These are phyloP conservation scores for Erpetoichthys calabaricus DNA, from an alignment of 2,797 vertebrate genomes.

Conservation along the genomic window DNA sequence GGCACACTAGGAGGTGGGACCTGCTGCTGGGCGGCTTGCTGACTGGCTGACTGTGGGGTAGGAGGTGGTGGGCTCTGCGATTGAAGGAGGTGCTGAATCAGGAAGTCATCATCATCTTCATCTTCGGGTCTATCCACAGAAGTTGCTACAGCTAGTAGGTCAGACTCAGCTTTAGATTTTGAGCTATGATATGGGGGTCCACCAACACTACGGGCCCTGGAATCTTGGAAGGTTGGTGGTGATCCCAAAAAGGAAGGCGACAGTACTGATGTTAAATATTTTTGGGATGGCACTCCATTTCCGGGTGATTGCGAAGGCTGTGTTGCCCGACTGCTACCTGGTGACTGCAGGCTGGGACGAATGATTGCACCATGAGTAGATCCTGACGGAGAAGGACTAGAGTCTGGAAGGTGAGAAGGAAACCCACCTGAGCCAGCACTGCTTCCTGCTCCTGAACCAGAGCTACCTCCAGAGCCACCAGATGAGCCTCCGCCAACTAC, in stretches of 20 bases:
- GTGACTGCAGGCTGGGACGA: slow-evolving; percentile 75
- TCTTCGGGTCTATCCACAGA: slow-evolving; percentile 43
- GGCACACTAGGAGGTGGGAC: slow-evolving; percentile 37
- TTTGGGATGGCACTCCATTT: slow-evolving; percentile 41
- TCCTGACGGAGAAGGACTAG: slow-evolving; percentile 73
- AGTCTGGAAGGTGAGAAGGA: slow-evolving; percentile 56
- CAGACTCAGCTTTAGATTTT: slow-evolving; percentile 53
- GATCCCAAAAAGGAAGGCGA: slow-evolving; percentile 68
- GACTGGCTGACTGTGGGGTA: slow-evolving; percentile 17
- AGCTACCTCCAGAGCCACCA: slow-evolving; percentile 38
- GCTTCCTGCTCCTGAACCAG: slow-evolving; percentile 30
- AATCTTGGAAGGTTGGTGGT: too few relatives aligned
- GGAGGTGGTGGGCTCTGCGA: slow-evolving; percentile 67
- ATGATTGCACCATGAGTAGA: slow-evolving; percentile 57
- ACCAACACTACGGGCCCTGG: slow-evolving; percentile 53
- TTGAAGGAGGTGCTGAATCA: slow-evolving; percentile 84
- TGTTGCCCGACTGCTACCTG: slow-evolving; percentile 60
- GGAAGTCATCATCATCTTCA: slow-evolving; percentile 57
- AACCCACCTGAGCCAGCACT: slow-evolving; percentile 42
- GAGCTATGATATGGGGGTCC: slow-evolving; percentile 49
- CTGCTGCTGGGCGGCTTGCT: slow-evolving; percentile 33
- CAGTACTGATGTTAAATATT: slow-evolving; percentile 78
- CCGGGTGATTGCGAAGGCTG: slow-evolving; percentile 53
- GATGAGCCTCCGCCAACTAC: slow-evolving; percentile 37
- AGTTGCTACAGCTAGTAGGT: slow-evolving; percentile 52